phyloP scores from a whole-genome alignment of 2,888 invertebrate species.

The Carpatolechia fugitivella region DNA sequence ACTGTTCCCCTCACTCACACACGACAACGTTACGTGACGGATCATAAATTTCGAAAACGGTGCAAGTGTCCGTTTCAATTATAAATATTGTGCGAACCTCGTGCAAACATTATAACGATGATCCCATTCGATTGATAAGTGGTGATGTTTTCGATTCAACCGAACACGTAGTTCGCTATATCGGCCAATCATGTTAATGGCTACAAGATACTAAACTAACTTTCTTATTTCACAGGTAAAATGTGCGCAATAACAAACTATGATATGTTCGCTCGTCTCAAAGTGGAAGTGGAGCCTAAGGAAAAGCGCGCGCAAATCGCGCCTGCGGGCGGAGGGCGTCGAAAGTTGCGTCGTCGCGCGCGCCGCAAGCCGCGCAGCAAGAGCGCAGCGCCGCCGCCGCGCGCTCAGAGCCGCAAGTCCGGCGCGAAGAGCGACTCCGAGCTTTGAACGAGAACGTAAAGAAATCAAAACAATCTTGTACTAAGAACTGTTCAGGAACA shows the following conservation, averaged over 20 bases:
- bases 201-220: too few species aligned
- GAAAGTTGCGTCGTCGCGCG: slow-evolving; percentile 50
- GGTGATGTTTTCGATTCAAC: too few species aligned
- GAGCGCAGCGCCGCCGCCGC: slow-evolving; percentile 60
- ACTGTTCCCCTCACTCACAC: background rate
- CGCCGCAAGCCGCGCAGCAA: slow-evolving; percentile 64
- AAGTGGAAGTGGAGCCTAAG: slow-evolving; percentile 68
- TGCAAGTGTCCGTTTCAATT: too few species aligned
- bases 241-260: slow-evolving; percentile 73
- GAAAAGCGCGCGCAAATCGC: slow-evolving; percentile 41
- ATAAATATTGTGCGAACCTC: too few species aligned
- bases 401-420: slow-evolving; percentile 48
- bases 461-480: background rate
- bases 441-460: slow-evolving; percentile 34
- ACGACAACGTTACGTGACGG: too few species aligned
- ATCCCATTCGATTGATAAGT: too few species aligned
- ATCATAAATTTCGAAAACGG: background rate
- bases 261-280: slow-evolving; percentile 71
- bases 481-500: too few species aligned
- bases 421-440: slow-evolving; percentile 72
- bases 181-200: too few species aligned
- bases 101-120: too few species aligned
- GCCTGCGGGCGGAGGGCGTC: slow-evolving; percentile 45
- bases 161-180: too few species aligned
- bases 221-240: slow-evolving; percentile 48